Evolutionary conservation across 2,888 invertebrate species (phyloP).

Genomic region (Noctua comes): DNA sequence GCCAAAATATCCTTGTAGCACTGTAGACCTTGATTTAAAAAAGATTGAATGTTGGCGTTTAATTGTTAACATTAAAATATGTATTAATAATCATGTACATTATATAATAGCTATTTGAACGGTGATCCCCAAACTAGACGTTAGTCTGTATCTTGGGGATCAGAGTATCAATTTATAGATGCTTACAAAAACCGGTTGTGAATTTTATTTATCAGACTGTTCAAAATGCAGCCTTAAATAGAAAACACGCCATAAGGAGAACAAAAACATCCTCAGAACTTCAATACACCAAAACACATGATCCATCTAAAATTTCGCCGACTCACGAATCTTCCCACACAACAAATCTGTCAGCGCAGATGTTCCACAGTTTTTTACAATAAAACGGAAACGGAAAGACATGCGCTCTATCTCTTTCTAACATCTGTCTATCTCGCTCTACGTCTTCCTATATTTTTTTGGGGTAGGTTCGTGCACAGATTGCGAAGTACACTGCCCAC

Average conservation of each 20-base stretch:
- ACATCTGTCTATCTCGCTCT: constrained; percentile 72
- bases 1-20: not conserved
- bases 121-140: no score
- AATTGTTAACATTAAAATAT: no score
- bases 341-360: constrained; percentile 83
- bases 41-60: not conserved
- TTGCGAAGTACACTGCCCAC: constrained; percentile 81
- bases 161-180: not conserved
- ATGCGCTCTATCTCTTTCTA: constrained; percentile 75
- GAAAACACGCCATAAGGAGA: constrained; percentile 32
- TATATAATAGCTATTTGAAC: no score
- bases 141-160: no score
- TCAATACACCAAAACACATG: constrained; percentile 56
- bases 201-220: not conserved
- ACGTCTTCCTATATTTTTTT: constrained; percentile 81
- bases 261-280: constrained; percentile 50
- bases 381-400: constrained; percentile 89
- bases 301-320: constrained; percentile 62
- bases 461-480: constrained; percentile 82
- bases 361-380: constrained; percentile 84
- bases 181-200: not conserved
- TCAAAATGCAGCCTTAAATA: not conserved
- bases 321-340: constrained; percentile 78
- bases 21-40: not conserved
- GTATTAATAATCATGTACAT: no score